phyloP scores from a whole-genome alignment of 2,113 vertebrate genomes.

The Spheniscus mendiculus region DNA sequence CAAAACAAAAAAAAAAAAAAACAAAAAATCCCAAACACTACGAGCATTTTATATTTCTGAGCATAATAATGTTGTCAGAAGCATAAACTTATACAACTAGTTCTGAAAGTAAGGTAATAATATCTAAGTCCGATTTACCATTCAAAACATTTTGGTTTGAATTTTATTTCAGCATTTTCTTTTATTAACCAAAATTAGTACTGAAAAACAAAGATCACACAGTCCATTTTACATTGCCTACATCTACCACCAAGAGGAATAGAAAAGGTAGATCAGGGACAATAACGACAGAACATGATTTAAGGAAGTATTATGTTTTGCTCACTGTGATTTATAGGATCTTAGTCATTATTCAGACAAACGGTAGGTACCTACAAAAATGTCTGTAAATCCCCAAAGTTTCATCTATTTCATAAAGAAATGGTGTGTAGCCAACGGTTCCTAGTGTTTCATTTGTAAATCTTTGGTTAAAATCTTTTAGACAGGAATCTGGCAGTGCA shows the following conservation, averaged over 20 bases:
- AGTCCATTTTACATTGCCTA: not conserved
- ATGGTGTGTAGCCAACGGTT: not conserved
- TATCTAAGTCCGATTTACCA: not conserved
- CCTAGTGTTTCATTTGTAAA: not conserved
- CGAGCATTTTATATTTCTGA: not conserved
- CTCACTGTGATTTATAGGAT: not conserved
- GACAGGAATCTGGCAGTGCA: not conserved
- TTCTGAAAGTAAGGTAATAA: not conserved
- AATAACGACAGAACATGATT: not conserved
- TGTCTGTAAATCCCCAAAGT: not conserved
- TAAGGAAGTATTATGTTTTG: not conserved
- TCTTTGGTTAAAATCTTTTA: not conserved
- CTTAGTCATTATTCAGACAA: not conserved
- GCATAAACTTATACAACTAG: not conserved
- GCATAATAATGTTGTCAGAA: not conserved
- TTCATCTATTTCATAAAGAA: not conserved
- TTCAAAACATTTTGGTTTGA: not conserved
- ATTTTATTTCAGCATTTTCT: not conserved
- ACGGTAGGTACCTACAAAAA: not conserved
- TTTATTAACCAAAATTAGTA: not conserved
- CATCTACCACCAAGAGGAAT: not conserved
- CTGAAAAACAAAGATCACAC: not conserved
- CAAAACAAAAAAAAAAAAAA: not conserved
- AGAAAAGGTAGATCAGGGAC: not conserved
- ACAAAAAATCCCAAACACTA: not conserved